Evolutionary conservation across 37 sponge, comb jelly and placozoan species (phyloP), one percentile per base, ranked within the genome.

Genomic region (Haliclona indistincta): DNA sequence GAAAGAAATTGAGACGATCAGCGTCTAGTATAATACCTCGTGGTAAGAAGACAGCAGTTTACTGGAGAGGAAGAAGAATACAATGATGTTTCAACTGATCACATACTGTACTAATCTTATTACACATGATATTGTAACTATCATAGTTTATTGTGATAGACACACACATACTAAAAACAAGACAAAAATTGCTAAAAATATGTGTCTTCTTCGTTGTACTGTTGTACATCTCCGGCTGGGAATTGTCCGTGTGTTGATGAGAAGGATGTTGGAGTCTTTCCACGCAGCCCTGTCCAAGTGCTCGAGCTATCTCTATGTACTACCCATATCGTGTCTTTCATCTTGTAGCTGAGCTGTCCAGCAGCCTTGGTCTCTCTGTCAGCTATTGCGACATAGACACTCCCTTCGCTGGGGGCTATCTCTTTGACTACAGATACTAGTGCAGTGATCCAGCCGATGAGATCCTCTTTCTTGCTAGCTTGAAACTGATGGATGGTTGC

Each of bases 251-350:
- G 74, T 56, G 67, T 74, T 29, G 68, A 67, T 0, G 56, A 43
- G 34, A 65, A 73, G 40, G 73, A 43, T 13, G 54, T 45, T 0
- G 66, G 45, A 8, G 34, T 36, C 33, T 54, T 74, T 1, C 75
- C 75, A 5, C 67, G 20, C 58, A 75, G 83, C 43, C 83, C 83
- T 22, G 56, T 41, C 83, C 83, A 82, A 42, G 45, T 1, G 15
- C 54, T 61, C 6, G 55, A 26, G 0, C 67, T 35, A 23, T 68
- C 60, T 61, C 43, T 44, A 3, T 44, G 65, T 2, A 74, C 40
- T 4, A 82, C 22, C 17, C 60, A 55, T n/a, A 82, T 66, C 36
- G 42, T 68, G 0, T 67, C 58, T 0, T 66, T 76, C 25, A 38
- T 67, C 58, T 74, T 82, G 68, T 75, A 74, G 28, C 67, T 74